phyloP scores from a whole-genome alignment of 1,140 invertebrate genomes.

The Megalonaias nervosa region DNA sequence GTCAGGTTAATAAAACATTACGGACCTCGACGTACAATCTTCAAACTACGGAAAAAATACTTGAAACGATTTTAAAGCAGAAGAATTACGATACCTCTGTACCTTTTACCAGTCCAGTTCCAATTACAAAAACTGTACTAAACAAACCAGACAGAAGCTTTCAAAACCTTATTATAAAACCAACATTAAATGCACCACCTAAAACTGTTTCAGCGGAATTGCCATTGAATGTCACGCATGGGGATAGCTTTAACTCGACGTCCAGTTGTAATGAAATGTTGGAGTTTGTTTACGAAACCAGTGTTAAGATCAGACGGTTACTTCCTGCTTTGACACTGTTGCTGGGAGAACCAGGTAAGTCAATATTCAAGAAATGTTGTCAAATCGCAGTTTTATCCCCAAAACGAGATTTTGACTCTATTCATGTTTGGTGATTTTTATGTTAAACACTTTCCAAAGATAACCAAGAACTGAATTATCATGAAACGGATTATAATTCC shows the following conservation, averaged over 20 bases:
- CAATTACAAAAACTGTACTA: too few species aligned
- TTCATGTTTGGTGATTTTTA: too few species aligned
- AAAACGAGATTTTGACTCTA: too few species aligned
- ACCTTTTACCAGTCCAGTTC: neutral
- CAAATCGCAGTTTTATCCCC: too few species aligned
- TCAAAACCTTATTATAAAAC: neutral
- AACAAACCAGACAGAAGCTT: neutral
- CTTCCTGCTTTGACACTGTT: constrained; percentile 48
- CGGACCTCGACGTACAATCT: constrained; percentile 24
- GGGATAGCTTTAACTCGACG: neutral
- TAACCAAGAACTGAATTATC: too few species aligned
- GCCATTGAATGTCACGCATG: too few species aligned
- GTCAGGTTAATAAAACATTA: constrained; percentile 42
- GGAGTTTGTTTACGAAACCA: constrained; percentile 41
- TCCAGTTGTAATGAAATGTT: constrained; percentile 18
- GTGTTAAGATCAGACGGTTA: constrained; percentile 38
- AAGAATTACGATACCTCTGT: too few species aligned
- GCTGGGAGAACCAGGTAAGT: constrained; percentile 52
- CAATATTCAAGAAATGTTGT: neutral
- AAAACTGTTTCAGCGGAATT: too few species aligned
- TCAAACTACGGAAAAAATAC: constrained; percentile 14
- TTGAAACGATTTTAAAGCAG: neutral
- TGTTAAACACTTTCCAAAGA: too few species aligned
- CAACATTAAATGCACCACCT: too few species aligned
- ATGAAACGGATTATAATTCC: too few species aligned